phyloP scores from a whole-genome alignment of 2,888 invertebrate genomes.

The Drosophila merina region DNA sequence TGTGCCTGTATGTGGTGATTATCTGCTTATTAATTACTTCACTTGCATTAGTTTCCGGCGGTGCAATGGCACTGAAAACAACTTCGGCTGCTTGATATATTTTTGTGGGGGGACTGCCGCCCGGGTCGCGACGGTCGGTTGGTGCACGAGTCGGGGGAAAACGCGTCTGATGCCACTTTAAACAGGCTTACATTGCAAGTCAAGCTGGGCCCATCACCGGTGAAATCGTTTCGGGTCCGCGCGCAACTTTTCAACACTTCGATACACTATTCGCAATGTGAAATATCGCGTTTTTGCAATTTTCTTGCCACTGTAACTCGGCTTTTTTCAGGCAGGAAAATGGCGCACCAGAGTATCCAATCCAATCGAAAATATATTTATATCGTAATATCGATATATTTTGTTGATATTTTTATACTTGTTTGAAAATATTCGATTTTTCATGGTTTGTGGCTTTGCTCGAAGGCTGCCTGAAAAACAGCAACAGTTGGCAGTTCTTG shows the following conservation, averaged over 20 bases:
- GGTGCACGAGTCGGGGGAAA: slow-evolving; percentile 57
- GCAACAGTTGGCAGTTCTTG: background rate
- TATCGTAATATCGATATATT: background rate
- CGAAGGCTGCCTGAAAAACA: background rate
- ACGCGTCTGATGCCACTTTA: slow-evolving; percentile 46
- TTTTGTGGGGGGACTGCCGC: slow-evolving; percentile 49
- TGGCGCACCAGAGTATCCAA: slow-evolving; percentile 61
- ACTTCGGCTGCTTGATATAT: slow-evolving; percentile 51
- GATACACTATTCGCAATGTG: slow-evolving; percentile 58
- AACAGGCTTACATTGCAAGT: slow-evolving; percentile 65
- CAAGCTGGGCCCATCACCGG: slow-evolving; percentile 17
- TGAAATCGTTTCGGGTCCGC: slow-evolving; percentile 28
- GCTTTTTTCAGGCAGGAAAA: slow-evolving; percentile 70
- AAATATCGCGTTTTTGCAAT: slow-evolving; percentile 44
- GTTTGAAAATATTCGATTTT: too few species aligned
- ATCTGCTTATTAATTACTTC: slow-evolving; percentile 20
- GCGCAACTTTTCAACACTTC: slow-evolving; percentile 33
- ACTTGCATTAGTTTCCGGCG: slow-evolving; percentile 56
- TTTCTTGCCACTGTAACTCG: slow-evolving; percentile 71
- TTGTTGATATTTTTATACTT: too few species aligned
- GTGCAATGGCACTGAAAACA: slow-evolving; percentile 48
- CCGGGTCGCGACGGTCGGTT: slow-evolving; percentile 47
- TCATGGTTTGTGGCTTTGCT: too few species aligned
- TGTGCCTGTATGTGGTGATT: slow-evolving; percentile 21
- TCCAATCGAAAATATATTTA: slow-evolving; percentile 2